phyloP scores from a whole-genome alignment of 2,113 vertebrate genomes.

The Haplochromis burtoni region DNA sequence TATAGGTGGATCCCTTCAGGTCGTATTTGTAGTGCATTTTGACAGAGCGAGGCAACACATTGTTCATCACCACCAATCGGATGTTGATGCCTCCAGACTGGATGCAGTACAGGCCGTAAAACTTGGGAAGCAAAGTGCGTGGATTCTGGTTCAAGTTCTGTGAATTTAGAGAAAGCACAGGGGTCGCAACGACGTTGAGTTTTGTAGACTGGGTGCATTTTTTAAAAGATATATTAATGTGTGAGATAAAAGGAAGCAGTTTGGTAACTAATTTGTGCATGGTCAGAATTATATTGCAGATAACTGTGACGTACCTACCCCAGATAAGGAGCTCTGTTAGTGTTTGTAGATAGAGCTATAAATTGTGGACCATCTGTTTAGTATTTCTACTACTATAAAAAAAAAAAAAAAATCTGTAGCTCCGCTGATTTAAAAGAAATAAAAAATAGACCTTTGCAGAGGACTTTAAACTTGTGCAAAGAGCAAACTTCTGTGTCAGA shows the following conservation, averaged over 20 bases:
- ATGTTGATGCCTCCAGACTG: conserved; percentile 76
- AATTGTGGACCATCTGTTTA: not conserved
- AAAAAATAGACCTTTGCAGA: not conserved
- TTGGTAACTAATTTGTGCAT: not conserved
- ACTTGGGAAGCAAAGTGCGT: conserved; percentile 72
- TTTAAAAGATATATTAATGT: not conserved
- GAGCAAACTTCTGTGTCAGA: not conserved
- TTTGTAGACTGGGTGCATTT: not conserved
- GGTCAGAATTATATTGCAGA: not conserved
- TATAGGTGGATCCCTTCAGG: conserved; percentile 75
- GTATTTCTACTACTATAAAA: not conserved
- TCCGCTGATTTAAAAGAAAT: not conserved
- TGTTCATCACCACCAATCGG: conserved; percentile 76
- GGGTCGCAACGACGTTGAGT: not conserved
- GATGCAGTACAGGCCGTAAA: conserved; percentile 75
- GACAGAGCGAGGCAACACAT: conserved; percentile 70
- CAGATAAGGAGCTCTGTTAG: not conserved
- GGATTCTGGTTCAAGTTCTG: conserved; percentile 78
- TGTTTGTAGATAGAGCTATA: not conserved
- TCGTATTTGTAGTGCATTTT: conserved; percentile 78
- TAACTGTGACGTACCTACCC: not conserved
- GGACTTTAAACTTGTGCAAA: not conserved
- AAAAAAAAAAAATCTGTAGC: not conserved
- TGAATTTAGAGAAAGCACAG: not conserved
- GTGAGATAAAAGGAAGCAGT: not conserved